Evolutionary conservation across 2,113 vertebrate genomes (phyloP).

Genomic region (Pogona vitticeps): DNA sequence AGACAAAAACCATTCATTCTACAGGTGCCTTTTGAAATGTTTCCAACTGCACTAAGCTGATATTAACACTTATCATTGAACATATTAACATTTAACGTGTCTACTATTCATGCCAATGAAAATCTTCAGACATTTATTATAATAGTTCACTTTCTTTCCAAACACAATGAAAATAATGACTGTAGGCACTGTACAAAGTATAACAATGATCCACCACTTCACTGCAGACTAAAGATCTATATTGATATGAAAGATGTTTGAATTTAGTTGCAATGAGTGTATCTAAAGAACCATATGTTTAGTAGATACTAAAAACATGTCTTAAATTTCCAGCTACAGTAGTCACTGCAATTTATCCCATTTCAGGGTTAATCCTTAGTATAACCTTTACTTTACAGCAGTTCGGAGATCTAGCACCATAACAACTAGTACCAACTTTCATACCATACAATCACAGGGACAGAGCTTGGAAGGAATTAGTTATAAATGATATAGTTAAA

Average conservation of each 20-base stretch:
- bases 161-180: background rate
- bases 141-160: background rate
- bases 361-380: too few relatives aligned
- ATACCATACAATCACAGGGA: too few relatives aligned
- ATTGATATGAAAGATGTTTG: background rate
- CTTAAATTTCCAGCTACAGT: background rate
- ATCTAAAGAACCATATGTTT: background rate
- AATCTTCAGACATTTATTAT: background rate
- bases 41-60: slow-evolving; percentile 27
- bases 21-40: slow-evolving; percentile 24
- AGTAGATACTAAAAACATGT: background rate
- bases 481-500: too few relatives aligned
- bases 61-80: slow-evolving; percentile 43
- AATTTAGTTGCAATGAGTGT: background rate
- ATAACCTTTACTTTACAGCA: background rate
- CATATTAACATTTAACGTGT: slow-evolving; percentile 35
- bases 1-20: slow-evolving; percentile 30
- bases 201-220: background rate
- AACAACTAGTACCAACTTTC: too few relatives aligned
- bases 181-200: background rate
- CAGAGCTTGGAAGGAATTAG: too few relatives aligned
- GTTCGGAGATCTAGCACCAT: background rate
- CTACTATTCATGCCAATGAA: background rate
- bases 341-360: background rate
- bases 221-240: background rate